Percentiles rank a stretch among this genome's conserved stretches.
Evolutionary conservation across 2,797 vertebrate genomes (phyloP).

Genomic region (Sciurus carolinensis): DNA sequence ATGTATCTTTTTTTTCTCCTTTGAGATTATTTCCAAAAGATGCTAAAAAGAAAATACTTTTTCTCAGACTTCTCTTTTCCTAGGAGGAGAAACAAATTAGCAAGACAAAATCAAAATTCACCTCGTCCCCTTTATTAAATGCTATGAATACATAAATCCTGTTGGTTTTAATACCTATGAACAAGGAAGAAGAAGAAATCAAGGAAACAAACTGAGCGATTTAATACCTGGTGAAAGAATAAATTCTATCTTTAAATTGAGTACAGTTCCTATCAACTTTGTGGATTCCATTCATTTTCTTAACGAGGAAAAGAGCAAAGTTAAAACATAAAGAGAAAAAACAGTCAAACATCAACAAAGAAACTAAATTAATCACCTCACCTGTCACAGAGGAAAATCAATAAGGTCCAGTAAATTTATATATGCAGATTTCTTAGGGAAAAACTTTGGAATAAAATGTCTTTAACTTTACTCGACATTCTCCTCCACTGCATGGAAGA

Average conservation of each 20-base stretch:
- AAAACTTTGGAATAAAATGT: background rate
- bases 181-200: background rate
- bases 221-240: background rate
- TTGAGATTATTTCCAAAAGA: conserved; percentile 55
- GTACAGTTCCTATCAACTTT: background rate
- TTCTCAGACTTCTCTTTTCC: conserved; percentile 7
- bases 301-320: conserved; percentile 26
- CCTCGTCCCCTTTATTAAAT: background rate
- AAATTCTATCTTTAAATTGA: conserved; percentile 31
- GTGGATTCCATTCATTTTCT: conserved; percentile 45
- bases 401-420: background rate
- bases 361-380: conserved; percentile 23
- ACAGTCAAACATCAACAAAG: background rate
- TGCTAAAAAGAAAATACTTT: conserved; percentile 57
- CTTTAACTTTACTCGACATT: background rate
- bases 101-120: conserved; percentile 44
- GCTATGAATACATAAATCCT: background rate
- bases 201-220: background rate
- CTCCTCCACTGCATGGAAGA: background rate
- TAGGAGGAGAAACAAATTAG: conserved; percentile 30
- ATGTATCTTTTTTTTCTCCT: background rate
- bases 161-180: background rate
- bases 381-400: conserved; percentile 52
- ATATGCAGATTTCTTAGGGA: background rate
- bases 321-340: conserved; percentile 33